Base-by-base conservation (phyloP, 2,113 vertebrate species). In the Heterotilapia buettikoferi region DNA sequence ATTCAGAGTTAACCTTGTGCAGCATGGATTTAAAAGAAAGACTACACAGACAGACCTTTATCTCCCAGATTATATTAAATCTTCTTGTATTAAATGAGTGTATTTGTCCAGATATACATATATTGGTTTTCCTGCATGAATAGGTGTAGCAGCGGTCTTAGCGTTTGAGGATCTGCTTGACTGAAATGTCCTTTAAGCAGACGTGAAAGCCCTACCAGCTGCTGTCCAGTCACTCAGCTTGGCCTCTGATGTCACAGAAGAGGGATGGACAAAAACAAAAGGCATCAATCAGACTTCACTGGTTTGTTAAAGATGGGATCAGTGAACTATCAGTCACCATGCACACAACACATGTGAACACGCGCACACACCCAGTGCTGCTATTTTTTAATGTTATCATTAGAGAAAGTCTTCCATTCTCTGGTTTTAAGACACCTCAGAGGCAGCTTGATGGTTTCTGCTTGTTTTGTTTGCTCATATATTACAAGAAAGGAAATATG, bases 341-440 rank as follows among this genome's bases (percentile, higher is more conserved):
- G 24, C 18, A 85, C 79, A 53, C 76, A 21, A 85, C 57, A 84
- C 88, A 87, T 50, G 40, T 78, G 31, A 29, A 86, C 57, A 85
- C 43, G 11, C 5, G 9, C 80, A 33, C 7, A 26, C 56, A 33
- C 38, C 78, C 68, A 83, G 47, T 57, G 47, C 52, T 5, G 21
- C 43, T 68, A 12, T 84, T 68, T 87, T 86, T 86, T 93, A 92
- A 89, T 93, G 90, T 92, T 85, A 86, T 92, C 88, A 92, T 95
- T 93, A 94, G 89, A 66, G 26, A 71, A 85, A 93, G 29, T 85
- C 84, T 53, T 90, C 78, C 83, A 50, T 57, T 90, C 45, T 78
- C 76, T 36, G 40, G 80, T 50, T 82, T 90, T 87, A 82, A 18
- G 26, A 47, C 82, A 80, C 85, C 86, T 91, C 24, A 40, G 84